Percentiles rank a stretch among this genome's conserved stretches.
These are phyloP conservation scores for Erpetoichthys calabaricus DNA, from an alignment of 2,797 vertebrate species.

Conservation along the genomic window DNA sequence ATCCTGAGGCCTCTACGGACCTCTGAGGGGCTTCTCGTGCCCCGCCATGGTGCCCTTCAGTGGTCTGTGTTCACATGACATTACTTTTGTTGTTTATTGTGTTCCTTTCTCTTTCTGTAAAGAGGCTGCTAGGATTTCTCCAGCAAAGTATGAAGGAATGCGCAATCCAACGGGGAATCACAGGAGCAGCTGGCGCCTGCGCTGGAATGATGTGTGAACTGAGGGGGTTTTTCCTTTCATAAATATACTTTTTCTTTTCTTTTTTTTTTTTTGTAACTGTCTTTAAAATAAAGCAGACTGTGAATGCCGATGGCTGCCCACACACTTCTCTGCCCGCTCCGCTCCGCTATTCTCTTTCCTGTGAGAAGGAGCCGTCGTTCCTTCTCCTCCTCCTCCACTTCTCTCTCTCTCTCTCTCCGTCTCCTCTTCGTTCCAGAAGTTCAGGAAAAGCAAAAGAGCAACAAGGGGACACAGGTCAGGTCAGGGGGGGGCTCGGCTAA, in stretches of 20 bases:
- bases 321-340: conserved; percentile 13
- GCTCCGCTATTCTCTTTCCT: conserved; percentile 16
- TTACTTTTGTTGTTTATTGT: no score
- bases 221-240: neutral
- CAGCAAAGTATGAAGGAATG: conserved; percentile 7
- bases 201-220: conserved; percentile 7
- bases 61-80: no score
- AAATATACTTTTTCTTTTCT: conserved; percentile 7
- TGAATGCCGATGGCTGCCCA: conserved; percentile 4
- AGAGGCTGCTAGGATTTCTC: neutral
- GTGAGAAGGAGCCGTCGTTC: conserved; percentile 28
- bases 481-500: conserved; percentile 46
- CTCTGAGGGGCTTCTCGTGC: no score
- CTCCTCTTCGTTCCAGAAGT: conserved; percentile 26
- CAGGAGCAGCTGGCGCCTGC: conserved; percentile 9
- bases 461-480: conserved; percentile 46
- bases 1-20: no score
- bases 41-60: no score
- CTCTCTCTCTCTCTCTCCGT: conserved; percentile 21
- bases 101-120: no score
- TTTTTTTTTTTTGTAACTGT: conserved; percentile 11
- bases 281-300: conserved; percentile 9
- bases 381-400: conserved; percentile 12
- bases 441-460: conserved; percentile 49
- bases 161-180: conserved; percentile 14